Conservation (phyloP, 2,113 vertebrate species). For the Blennius ocellaris region DNA sequence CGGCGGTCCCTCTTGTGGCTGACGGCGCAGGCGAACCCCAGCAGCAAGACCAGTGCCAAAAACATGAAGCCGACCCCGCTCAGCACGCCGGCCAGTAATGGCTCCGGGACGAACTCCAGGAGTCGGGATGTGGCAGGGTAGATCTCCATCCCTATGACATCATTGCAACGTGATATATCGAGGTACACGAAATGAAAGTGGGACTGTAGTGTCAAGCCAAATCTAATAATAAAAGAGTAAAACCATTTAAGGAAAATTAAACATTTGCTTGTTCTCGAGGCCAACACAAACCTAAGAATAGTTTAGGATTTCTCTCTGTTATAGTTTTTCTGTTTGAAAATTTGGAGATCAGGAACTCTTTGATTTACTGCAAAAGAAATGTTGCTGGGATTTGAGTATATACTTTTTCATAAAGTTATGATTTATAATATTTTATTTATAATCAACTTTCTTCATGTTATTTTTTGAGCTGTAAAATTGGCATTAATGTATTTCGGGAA, state of each 20-base stretch:
- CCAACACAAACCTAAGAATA: no score
- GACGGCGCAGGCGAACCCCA: conserved; percentile 87
- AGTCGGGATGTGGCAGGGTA: conserved; percentile 86
- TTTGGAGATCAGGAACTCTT: no score
- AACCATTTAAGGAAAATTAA: neutral
- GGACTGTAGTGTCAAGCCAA: conserved; percentile 2
- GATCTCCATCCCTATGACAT: conserved; percentile 86
- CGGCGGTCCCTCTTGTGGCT: conserved; percentile 78
- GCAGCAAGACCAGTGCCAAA: conserved; percentile 86
- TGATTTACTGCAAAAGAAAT: no score
- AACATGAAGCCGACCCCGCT: conserved; percentile 90
- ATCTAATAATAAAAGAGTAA: neutral
- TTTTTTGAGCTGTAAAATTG: no score
- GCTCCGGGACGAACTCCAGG: conserved; percentile 85
- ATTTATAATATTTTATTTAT: no score
- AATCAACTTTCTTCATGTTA: no score
- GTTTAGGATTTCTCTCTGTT: no score
- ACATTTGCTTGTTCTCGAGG: no score
- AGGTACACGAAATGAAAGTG: neutral
- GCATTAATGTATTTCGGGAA: no score
- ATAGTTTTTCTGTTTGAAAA: no score
- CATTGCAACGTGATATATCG: conserved; percentile 9
- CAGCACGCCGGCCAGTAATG: conserved; percentile 88
- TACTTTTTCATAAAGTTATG: no score
- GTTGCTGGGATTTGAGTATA: no score